Percentiles rank a stretch among this genome's conserved stretches.
phyloP scores from a whole-genome alignment of 2,888 invertebrate species.

The Frankliniella intonsa region DNA sequence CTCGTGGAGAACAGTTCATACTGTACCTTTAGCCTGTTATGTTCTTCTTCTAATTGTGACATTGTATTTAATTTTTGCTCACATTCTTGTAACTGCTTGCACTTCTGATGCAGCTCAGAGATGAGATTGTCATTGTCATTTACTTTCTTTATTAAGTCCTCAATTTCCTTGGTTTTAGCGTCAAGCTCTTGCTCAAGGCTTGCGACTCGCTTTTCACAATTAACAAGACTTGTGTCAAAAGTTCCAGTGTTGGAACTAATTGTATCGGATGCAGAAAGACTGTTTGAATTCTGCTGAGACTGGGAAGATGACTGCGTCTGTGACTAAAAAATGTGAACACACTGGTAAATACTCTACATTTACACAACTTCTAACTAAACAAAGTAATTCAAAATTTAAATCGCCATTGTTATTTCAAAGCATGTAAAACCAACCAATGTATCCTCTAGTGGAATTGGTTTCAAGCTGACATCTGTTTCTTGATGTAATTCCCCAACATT shows the following conservation, averaged over 20 bases:
- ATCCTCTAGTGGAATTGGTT: neutral
- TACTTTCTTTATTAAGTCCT: neutral
- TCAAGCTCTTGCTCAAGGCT: neutral
- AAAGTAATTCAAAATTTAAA: neutral
- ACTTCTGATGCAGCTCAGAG: conserved; percentile 42
- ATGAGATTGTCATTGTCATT: neutral
- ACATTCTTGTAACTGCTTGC: conserved; percentile 46
- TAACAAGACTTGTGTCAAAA: neutral
- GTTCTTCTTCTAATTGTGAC: conserved; percentile 42
- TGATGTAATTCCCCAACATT: neutral
- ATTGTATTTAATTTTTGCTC: conserved; percentile 48
- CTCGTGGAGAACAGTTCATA: too few relatives aligned
- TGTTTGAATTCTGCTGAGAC: neutral
- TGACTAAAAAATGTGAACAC: neutral
- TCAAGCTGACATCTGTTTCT: neutral
- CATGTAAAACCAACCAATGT: neutral
- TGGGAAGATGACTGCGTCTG: neutral
- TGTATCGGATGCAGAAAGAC: neutral
- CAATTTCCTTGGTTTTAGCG: neutral
- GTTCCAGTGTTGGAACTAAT: neutral
- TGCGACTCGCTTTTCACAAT: conserved; percentile 3
- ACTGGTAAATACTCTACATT: neutral
- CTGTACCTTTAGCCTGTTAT: conserved; percentile 16
- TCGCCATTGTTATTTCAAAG: neutral
- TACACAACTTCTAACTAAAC: neutral